Percentiles rank a stretch among this genome's conserved stretches.
Conservation (phyloP, 1,140 invertebrate species). For the Acarapis woodi region DNA sequence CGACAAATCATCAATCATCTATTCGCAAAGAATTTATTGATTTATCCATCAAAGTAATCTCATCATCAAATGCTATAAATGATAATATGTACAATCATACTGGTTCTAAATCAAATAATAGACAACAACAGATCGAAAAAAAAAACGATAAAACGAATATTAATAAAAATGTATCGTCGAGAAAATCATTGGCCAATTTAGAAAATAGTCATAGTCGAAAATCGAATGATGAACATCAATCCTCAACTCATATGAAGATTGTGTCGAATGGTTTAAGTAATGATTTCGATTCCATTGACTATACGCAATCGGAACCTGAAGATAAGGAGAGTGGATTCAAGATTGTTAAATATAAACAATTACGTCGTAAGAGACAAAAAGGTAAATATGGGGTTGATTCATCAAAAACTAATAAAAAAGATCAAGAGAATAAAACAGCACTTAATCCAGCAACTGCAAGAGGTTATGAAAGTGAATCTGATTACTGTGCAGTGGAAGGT, state of each 20-base stretch:
- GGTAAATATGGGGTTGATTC: no score
- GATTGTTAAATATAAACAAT: neutral
- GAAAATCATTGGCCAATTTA: no score
- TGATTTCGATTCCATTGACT: neutral
- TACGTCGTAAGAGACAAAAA: neutral
- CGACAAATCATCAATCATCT: no score
- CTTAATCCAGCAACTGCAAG: neutral
- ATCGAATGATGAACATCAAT: neutral
- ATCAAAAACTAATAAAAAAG: no score
- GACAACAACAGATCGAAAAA: neutral
- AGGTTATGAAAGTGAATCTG: constrained; percentile 1
- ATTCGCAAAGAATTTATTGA: no score
- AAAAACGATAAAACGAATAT: neutral
- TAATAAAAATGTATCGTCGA: no score
- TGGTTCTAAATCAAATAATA: neutral
- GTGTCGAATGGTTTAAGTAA: neutral
- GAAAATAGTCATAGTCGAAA: neutral
- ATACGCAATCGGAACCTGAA: neutral
- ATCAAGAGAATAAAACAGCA: no score
- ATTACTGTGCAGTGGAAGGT: constrained; percentile 1
- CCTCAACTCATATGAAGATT: neutral
- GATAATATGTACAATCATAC: no score
- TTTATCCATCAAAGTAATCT: no score
- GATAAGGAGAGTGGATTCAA: neutral
- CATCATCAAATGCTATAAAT: no score